These are phyloP conservation scores for Apotomis turbidana DNA, from an alignment of 2,888 invertebrate species.

Conservation along the genomic window DNA sequence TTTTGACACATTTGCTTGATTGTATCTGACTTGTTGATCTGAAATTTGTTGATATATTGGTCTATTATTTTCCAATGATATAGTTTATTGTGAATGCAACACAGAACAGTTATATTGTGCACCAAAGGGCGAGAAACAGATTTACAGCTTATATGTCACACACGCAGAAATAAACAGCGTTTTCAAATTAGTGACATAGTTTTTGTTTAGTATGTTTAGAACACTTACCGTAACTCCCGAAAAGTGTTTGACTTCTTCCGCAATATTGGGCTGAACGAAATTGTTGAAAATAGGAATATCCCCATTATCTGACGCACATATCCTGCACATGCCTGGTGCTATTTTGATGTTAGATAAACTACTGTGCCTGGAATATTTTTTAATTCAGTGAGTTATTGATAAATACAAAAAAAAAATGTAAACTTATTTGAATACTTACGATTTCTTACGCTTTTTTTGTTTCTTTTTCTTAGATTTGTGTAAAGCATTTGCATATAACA, in stretches of 20 bases:
- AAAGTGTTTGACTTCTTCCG: slow-evolving; percentile 69
- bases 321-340: slow-evolving; percentile 60
- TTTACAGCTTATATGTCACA: too few relatives aligned
- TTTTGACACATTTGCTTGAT: slow-evolving; percentile 64
- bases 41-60: slow-evolving; percentile 42
- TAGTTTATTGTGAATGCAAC: too few relatives aligned
- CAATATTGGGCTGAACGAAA: slow-evolving; percentile 62
- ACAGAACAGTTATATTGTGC: too few relatives aligned
- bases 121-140: too few relatives aligned
- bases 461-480: slow-evolving; percentile 67
- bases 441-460: slow-evolving; percentile 59
- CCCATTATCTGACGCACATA: slow-evolving; percentile 67
- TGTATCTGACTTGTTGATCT: slow-evolving; percentile 65
- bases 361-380: slow-evolving; percentile 14
- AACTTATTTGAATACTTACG: slow-evolving; percentile 52
- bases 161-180: too few relatives aligned
- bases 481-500: slow-evolving; percentile 69
- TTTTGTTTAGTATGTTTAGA: background rate
- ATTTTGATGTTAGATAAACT: slow-evolving; percentile 51
- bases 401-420: background rate
- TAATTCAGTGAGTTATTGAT: background rate
- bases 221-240: slow-evolving; percentile 70
- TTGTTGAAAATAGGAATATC: slow-evolving; percentile 72
- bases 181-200: too few relatives aligned
- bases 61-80: too few relatives aligned